These are phyloP conservation scores for Lasioglossum lativentre DNA, from an alignment of 2,888 invertebrate species.

Conservation along the genomic window DNA sequence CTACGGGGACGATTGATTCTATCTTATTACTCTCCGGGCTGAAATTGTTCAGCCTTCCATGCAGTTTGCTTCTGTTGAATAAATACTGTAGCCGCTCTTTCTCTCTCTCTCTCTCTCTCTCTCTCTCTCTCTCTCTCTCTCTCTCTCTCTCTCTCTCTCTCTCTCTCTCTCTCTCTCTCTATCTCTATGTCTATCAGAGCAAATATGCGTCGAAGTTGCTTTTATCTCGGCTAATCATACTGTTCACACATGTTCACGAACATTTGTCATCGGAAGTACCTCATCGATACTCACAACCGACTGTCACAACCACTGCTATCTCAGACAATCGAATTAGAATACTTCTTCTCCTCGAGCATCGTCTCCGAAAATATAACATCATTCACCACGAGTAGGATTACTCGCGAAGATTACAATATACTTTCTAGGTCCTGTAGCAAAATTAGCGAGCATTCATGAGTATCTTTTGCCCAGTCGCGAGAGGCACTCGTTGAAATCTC, in stretches of 20 bases:
- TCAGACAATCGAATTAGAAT: background rate
- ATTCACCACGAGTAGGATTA: background rate
- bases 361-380: background rate
- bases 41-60: slow-evolving; percentile 47
- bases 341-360: background rate
- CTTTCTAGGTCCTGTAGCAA: background rate
- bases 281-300: background rate
- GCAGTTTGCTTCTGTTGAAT: slow-evolving; percentile 54
- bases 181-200: background rate
- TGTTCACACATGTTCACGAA: background rate
- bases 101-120: background rate
- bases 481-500: slow-evolving; percentile 60
- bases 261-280: background rate
- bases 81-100: background rate
- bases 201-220: background rate
- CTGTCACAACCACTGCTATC: background rate
- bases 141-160: background rate
- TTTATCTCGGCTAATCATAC: slow-evolving; percentile 6
- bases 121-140: background rate
- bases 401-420: background rate
- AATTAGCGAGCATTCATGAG: background rate
- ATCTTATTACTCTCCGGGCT: slow-evolving; percentile 44
- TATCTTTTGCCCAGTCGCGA: slow-evolving; percentile 36
- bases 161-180: background rate
- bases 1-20: slow-evolving; percentile 50